Evolutionary conservation across 2,888 invertebrate genomes (phyloP), one percentile per base, ranked within the genome.

Genomic region (Nebria salina): DNA sequence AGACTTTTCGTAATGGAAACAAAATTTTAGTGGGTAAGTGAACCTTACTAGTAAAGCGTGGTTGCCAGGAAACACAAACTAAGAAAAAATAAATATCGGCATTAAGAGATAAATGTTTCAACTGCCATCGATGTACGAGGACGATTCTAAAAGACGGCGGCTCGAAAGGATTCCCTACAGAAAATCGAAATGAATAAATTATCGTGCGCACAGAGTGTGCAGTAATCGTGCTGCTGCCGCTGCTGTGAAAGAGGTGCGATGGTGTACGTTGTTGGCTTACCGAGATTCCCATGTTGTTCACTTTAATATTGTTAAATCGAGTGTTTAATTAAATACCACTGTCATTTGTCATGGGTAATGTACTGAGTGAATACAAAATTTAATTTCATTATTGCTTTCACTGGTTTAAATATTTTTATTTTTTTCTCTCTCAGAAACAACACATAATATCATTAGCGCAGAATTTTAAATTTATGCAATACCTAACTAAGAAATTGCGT

Each of bases 301-400:
- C 75, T 79, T 79, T 74, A 79, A 79, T 79, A 79, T 79, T 79
- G 79, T 74, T 75, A 68, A 79, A 79, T 79, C 79, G 74, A 79
- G 79, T 75, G 79, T 75, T 79, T 79, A 79, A 79, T 79, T 79
- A 79, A 79, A 79, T 75, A 79, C 68, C 68, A 20, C 79, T n/a
- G 74, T 74, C 79, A 79, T 79, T 79, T 79, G 79, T 79, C 79
- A 79, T 75, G 41, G 65, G 74, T 79, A 79, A 79, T 79, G 79
- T 75, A 43, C 79, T 75, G 68, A 75, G 66, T 79, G 79, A 75
- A 79, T 79, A 79, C 66, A 66, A 68, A 79, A 79, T 79, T 78
- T 66, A 65, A 78, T 78, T 79, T 79, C 79, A 65, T 79, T 75
- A 78, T 78, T 72, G 73, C 78, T 73, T 78, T 78, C 72, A 64